Evolutionary conservation across 2,888 invertebrate species (phyloP), one percentile per base, ranked within the genome.

Genomic region (Drosophila colorata): DNA sequence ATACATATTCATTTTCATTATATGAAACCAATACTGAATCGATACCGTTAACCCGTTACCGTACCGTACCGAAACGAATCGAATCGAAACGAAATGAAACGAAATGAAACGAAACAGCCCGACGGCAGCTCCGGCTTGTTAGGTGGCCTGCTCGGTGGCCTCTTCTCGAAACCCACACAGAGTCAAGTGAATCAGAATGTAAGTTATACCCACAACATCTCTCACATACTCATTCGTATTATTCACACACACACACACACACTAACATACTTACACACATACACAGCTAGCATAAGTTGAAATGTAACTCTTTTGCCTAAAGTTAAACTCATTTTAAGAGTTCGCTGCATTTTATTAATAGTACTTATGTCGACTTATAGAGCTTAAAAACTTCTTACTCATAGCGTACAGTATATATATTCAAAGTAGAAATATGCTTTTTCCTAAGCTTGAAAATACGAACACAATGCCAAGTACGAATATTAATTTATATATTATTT

Each of bases 101-200:
- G 28, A 31, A 33, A 33, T 33, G 33, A 33, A 33, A 2, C 43
- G 56, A 70, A 59, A 90, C 91, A 91, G 90, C 90, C 91, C 82
- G 91, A 91, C 82, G 91, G 90, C 81, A 83, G 91, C 89, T 83
- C 90, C 84, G 91, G 91, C 85, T 89, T 91, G 87, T 91, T 91
- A 90, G 91, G 91, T 87, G 91, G 91, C 85, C 90, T 91, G 83
- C 91, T 91, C 83, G 91, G 91, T 80, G 91, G 91, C 87, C 91
- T 91, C 81, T 91, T 91, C 90, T 91, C 91, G 84, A 91, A 91
- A 90, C 90, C 91, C 85, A 90, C 86, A 87, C 90, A 89, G 85
- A 91, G 66, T 90, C 90, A 90, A 90, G 91, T 88, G 87, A 90
- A 89, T 86, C 88, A 91, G 84, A 90, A 91, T 89, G 91, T 91